phyloP scores from a whole-genome alignment of 2,113 vertebrate genomes.

The Rissa tridactyla region DNA sequence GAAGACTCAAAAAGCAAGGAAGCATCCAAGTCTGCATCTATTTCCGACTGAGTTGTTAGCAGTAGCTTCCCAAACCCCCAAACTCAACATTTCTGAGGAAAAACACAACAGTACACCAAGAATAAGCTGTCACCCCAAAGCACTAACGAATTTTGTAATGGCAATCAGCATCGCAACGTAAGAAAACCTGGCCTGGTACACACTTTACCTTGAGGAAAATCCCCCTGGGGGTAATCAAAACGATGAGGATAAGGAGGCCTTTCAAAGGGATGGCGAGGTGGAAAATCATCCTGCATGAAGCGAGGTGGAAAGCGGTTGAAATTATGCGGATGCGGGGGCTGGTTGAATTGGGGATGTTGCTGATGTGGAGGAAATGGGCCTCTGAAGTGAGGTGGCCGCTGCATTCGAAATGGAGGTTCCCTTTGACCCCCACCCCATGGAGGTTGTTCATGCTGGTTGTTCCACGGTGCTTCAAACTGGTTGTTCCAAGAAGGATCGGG shows the following conservation, averaged over 20 bases:
- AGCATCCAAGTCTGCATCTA: accelerated
- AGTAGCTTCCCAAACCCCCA: not conserved
- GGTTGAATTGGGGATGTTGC: slow-evolving; percentile 94
- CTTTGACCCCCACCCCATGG: slow-evolving; percentile 92
- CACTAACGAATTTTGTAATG: not conserved
- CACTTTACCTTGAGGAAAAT: slow-evolving; percentile 86
- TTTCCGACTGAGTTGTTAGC: not conserved
- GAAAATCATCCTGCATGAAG: slow-evolving; percentile 97
- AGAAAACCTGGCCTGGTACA: not conserved
- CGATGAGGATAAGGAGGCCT: slow-evolving; percentile 91
- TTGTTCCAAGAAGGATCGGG: slow-evolving; percentile 86
- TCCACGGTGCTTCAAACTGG: slow-evolving; percentile 85
- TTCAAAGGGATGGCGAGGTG: slow-evolving; percentile 93
- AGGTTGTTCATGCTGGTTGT: slow-evolving; percentile 90
- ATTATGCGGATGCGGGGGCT: slow-evolving; percentile 93
- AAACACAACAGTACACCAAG: not conserved
- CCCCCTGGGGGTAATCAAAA: slow-evolving; percentile 94
- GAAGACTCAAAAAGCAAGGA: not conserved
- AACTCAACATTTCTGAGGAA: not conserved
- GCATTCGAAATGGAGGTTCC: slow-evolving; percentile 95
- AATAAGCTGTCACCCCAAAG: not conserved
- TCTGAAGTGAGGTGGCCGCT: slow-evolving; percentile 93
- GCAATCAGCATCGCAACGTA: not conserved
- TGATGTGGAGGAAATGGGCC: slow-evolving; percentile 95
- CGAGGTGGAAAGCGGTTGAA: slow-evolving; percentile 96